phyloP scores from a whole-genome alignment of 2,113 vertebrate genomes.

The Thoracochromis brauschi region DNA sequence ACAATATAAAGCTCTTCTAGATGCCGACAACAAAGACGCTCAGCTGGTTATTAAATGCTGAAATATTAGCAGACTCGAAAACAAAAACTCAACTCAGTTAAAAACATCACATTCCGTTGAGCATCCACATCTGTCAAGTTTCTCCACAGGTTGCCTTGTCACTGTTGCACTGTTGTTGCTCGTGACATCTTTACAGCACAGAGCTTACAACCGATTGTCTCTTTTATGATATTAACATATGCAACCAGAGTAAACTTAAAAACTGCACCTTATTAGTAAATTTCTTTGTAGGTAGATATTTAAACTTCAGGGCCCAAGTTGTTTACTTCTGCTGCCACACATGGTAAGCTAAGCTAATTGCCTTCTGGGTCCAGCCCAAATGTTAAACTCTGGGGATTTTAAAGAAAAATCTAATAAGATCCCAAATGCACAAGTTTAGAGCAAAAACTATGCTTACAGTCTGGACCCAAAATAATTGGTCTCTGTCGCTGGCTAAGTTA shows the following conservation, averaged over 20 bases:
- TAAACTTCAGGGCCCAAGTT: background rate
- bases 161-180: background rate
- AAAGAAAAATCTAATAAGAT: background rate
- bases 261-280: background rate
- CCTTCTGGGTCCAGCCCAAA: background rate
- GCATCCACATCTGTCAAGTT: background rate
- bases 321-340: background rate
- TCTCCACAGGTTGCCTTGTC: background rate
- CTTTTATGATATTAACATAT: background rate
- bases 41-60: background rate
- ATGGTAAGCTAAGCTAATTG: background rate
- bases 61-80: background rate
- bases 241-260: background rate
- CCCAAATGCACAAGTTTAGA: background rate
- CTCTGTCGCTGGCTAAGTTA: background rate
- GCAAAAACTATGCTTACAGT: background rate
- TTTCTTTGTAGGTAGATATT: background rate
- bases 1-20: background rate
- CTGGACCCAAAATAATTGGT: background rate
- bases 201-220: background rate
- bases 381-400: background rate
- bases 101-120: background rate
- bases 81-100: background rate
- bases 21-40: fast-evolving
- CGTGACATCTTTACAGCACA: background rate